Evolutionary conservation across 2,797 vertebrate species (phyloP).

Genomic region (Ispidina lecontei): DNA sequence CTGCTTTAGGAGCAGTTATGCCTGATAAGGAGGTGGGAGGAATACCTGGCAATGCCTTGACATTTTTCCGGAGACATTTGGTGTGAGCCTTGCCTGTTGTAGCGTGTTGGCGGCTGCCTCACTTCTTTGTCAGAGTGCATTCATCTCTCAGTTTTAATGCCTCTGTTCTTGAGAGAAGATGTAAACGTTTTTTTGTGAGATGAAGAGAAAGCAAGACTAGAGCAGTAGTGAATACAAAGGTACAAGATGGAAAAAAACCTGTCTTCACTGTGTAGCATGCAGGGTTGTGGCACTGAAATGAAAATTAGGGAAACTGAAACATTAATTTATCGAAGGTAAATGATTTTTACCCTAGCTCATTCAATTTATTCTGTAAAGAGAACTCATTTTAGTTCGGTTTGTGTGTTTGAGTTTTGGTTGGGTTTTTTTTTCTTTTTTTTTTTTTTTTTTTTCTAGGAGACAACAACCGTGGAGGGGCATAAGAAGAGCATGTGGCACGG

Average conservation of each 20-base stretch:
- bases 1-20: neutral
- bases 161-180: neutral
- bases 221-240: neutral
- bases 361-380: neutral
- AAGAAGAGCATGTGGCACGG: neutral
- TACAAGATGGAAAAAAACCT: neutral
- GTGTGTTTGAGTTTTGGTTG: too few relatives aligned
- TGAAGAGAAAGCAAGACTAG: neutral
- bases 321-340: neutral
- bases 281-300: neutral
- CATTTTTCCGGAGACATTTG: neutral
- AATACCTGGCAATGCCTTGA: neutral
- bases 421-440: too few relatives aligned
- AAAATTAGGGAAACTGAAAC: neutral
- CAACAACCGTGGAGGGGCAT: fast-evolving
- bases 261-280: neutral
- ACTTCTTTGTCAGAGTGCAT: neutral
- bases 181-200: neutral
- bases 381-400: too few relatives aligned
- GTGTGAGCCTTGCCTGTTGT: neutral
- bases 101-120: fast-evolving
- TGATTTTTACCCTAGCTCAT: neutral
- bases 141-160: neutral
- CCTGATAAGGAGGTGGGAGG: neutral
- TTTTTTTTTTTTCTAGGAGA: neutral